A percentile compares a stretch with the other conserved stretches of the same genome.
These are phyloP conservation scores for Malurus splendens DNA, from an alignment of 2,797 vertebrate species.

Conservation along the genomic window DNA sequence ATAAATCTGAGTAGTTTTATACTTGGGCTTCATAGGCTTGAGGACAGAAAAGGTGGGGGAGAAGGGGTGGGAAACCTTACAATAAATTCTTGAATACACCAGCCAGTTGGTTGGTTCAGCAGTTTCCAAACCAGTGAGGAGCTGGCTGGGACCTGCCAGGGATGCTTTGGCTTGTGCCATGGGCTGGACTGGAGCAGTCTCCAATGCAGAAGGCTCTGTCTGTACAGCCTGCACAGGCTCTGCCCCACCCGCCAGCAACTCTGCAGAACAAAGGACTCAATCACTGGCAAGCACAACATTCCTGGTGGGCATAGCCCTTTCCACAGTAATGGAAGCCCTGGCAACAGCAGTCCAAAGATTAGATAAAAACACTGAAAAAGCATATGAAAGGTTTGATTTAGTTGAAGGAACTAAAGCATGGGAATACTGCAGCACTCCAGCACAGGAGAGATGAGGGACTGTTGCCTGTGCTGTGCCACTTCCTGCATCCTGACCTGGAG, in stretches of 20 bases:
- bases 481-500: background rate
- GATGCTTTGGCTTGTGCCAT: background rate
- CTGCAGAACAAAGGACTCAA: background rate
- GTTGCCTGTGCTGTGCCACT: background rate
- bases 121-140: background rate
- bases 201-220: background rate
- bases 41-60: background rate
- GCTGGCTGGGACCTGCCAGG: background rate
- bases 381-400: background rate
- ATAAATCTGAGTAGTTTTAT: background rate
- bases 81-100: background rate
- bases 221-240: background rate
- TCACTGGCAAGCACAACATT: background rate
- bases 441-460: background rate
- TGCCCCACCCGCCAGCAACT: background rate
- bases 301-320: background rate
- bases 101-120: background rate
- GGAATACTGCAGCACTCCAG: background rate
- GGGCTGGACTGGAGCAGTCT: background rate
- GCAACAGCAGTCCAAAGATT: background rate
- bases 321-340: background rate
- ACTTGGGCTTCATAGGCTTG: background rate
- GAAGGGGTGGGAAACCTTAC: no score
- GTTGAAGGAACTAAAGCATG: background rate
- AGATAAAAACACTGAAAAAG: rapidly evolving